Percentiles rank a stretch among this genome's conserved stretches.
phyloP scores from a whole-genome alignment of 2,113 vertebrate genomes.

The Heterocephalus glaber region DNA sequence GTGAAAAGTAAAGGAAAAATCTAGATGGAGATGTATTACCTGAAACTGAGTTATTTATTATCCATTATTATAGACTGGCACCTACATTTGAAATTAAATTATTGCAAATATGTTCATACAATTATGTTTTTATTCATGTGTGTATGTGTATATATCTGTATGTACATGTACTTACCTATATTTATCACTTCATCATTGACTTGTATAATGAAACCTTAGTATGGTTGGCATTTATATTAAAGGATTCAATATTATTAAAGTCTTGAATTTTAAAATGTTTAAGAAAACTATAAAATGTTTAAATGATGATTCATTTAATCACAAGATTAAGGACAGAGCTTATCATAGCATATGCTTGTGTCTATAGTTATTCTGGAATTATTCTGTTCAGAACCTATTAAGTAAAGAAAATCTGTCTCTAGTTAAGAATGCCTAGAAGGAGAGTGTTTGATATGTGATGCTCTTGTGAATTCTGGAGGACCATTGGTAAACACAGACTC shows the following conservation, averaged over 20 bases:
- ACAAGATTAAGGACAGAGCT: neutral
- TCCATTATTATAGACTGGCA: neutral
- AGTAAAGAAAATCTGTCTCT: neutral
- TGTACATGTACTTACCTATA: neutral
- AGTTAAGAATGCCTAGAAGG: neutral
- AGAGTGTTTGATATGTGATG: neutral
- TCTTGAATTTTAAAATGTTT: conserved; percentile 26
- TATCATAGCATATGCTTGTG: neutral
- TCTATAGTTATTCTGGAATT: neutral
- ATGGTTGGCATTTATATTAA: neutral
- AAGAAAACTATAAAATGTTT: neutral
- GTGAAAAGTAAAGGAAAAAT: neutral
- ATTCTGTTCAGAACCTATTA: neutral
- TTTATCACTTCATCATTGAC: neutral
- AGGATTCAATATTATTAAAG: neutral
- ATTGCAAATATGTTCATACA: neutral
- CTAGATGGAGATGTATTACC: neutral
- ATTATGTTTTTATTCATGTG: neutral
- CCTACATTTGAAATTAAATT: neutral
- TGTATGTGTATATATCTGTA: neutral
- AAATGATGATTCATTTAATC: neutral
- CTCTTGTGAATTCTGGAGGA: neutral
- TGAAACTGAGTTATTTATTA: neutral
- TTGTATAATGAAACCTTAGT: neutral
- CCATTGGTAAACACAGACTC: neutral